phyloP scores from a whole-genome alignment of 2,797 vertebrate genomes.

The Manis pentadactyla region DNA sequence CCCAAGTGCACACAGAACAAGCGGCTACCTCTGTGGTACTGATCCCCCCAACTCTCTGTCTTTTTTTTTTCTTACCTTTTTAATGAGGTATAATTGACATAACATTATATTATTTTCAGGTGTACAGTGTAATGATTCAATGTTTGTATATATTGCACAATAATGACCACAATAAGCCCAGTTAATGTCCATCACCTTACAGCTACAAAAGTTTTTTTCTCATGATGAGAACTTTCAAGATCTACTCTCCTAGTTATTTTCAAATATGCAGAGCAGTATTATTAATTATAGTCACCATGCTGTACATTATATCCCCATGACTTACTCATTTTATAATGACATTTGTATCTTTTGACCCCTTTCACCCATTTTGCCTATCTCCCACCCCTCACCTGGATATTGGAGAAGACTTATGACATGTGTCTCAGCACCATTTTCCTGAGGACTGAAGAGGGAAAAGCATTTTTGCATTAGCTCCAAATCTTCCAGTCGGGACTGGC shows the following conservation, averaged over 20 bases:
- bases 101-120: not conserved
- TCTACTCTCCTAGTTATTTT: too few relatives aligned
- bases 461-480: slow-evolving; percentile 5
- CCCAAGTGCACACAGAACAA: not conserved
- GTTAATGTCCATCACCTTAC: not conserved
- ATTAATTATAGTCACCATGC: not conserved
- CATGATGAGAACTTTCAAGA: too few relatives aligned
- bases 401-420: not conserved
- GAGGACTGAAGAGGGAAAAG: not conserved
- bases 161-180: not conserved
- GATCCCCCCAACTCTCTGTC: not conserved
- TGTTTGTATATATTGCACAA: not conserved
- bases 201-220: not conserved
- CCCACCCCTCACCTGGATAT: not conserved
- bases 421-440: not conserved
- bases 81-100: not conserved
- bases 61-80: not conserved
- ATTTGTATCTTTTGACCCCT: not conserved
- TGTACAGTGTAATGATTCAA: not conserved
- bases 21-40: not conserved
- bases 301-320: not conserved
- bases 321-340: not conserved
- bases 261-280: not conserved
- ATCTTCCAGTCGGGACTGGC: not conserved
- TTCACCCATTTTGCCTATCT: not conserved